These are phyloP conservation scores for Drosophila bocki DNA, from an alignment of 1,140 invertebrate genomes.

Conservation along the genomic window DNA sequence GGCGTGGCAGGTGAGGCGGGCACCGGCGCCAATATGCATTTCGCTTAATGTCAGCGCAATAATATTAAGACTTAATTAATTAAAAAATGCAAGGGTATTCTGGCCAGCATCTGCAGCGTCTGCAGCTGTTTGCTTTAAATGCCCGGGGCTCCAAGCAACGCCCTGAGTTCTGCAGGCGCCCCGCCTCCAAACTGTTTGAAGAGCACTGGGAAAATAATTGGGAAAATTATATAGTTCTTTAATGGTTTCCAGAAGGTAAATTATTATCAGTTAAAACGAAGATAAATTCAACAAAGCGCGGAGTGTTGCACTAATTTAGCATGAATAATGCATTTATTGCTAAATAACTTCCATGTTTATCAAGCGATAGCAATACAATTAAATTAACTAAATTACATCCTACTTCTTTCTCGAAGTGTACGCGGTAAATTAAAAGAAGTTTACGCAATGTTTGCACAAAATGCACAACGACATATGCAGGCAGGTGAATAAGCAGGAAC, in stretches of 20 bases:
- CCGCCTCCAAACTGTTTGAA: neutral
- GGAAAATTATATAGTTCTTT: neutral
- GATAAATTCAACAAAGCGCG: neutral
- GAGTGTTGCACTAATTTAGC: neutral
- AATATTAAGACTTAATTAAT: constrained; percentile 84
- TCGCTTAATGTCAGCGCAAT: constrained; percentile 77
- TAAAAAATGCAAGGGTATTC: constrained; percentile 61
- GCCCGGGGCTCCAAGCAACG: constrained; percentile 21
- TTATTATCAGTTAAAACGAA: neutral
- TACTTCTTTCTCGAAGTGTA: constrained; percentile 2
- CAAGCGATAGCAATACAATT: neutral
- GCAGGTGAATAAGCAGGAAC: constrained; percentile 30
- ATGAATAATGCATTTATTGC: neutral
- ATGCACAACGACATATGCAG: constrained; percentile 73
- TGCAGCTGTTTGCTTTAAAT: constrained; percentile 68
- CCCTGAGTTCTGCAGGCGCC: constrained; percentile 1
- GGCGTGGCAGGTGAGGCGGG: constrained; percentile 14
- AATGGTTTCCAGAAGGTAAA: neutral
- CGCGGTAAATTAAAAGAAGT: constrained; percentile 74
- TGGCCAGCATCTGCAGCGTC: constrained; percentile 14
- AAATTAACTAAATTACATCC: neutral
- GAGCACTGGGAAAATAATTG: constrained; percentile 5
- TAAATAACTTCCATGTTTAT: neutral
- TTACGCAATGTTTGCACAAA: constrained; percentile 82
- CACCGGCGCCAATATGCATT: constrained; percentile 66